Conservation (phyloP, 2,888 invertebrate species). For the Thereva unica region DNA sequence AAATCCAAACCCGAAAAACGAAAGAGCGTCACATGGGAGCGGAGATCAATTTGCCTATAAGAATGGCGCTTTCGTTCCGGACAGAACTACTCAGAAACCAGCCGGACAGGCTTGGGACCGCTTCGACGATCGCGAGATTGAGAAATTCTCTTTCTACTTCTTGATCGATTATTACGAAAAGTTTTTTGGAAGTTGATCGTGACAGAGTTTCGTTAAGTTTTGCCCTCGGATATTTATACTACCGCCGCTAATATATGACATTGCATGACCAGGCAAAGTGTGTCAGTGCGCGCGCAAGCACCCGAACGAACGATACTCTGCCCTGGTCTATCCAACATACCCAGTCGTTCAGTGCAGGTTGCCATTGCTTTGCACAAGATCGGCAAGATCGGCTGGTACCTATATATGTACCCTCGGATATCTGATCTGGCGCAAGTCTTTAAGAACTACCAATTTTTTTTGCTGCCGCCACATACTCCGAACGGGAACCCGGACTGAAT, state of each 20-base stretch:
- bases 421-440: too few species aligned
- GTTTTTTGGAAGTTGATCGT: constrained; percentile 1
- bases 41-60: not conserved
- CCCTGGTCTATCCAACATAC: too few species aligned
- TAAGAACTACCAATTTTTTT: too few species aligned
- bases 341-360: too few species aligned
- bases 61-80: not conserved
- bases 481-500: too few species aligned
- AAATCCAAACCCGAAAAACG: not conserved
- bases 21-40: not conserved
- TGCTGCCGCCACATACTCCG: too few species aligned
- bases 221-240: not conserved
- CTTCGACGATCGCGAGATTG: not conserved
- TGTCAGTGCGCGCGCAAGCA: not conserved
- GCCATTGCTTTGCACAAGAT: too few species aligned
- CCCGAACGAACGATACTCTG: too few species aligned
- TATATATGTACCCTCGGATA: too few species aligned
- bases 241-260: not conserved
- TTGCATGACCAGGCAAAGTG: constrained; percentile 5
- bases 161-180: constrained; percentile 9
- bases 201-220: not conserved
- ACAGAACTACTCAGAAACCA: not conserved
- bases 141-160: not conserved
- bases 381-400: too few species aligned
- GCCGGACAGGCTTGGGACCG: not conserved